A percentile compares a stretch with the other conserved stretches of the same genome.
Evolutionary conservation across 2,113 vertebrate genomes (phyloP).

Genomic region (Mixornis gularis): DNA sequence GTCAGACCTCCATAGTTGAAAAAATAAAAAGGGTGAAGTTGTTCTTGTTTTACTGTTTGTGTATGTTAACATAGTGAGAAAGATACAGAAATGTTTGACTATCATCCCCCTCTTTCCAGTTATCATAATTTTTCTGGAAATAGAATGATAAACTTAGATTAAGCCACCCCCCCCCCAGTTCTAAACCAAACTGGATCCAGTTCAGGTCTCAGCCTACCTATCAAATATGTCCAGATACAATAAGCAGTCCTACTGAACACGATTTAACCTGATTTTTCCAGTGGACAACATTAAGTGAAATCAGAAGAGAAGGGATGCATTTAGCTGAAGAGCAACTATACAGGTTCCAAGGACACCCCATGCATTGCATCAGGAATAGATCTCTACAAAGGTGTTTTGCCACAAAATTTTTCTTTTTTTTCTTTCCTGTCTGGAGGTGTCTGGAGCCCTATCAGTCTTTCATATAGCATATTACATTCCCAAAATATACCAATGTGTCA

Average conservation of each 20-base stretch:
- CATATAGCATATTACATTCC: not conserved
- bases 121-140: not conserved
- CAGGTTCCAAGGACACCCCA: not conserved
- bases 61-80: not conserved
- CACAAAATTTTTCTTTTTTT: not conserved
- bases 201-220: not conserved
- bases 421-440: not conserved
- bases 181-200: not conserved
- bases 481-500: not conserved
- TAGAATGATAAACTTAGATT: not conserved
- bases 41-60: not conserved
- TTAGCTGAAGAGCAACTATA: not conserved
- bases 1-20: not conserved
- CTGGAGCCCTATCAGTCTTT: not conserved
- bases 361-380: not conserved
- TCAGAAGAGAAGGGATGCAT: not conserved
- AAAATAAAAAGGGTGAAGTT: not conserved
- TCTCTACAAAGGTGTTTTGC: not conserved
- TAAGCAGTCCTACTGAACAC: not conserved
- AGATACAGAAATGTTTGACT: not conserved
- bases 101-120: fast-evolving
- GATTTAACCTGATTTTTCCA: not conserved
- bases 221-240: not conserved
- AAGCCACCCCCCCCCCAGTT: fast-evolving
- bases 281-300: not conserved